Conservation (phyloP, 2,113 vertebrate species). For the Bubalus kerabau region DNA sequence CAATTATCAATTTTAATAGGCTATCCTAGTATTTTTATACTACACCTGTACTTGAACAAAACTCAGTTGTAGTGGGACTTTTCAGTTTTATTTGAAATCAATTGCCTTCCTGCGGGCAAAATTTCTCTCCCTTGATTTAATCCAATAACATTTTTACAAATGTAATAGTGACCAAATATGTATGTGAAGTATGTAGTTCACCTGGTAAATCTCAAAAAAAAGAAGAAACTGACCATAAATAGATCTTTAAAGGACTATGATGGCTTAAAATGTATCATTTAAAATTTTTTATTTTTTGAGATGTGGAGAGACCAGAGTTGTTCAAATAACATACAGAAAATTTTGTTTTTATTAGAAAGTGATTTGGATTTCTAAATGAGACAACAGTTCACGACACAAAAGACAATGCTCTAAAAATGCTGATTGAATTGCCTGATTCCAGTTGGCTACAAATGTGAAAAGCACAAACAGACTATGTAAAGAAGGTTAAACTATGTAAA, state of each 20-base stretch:
- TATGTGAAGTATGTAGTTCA: background rate
- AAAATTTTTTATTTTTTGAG: background rate
- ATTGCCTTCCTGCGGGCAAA: background rate
- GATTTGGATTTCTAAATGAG: conserved; percentile 24
- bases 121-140: conserved; percentile 23
- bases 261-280: background rate
- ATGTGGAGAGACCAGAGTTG: background rate
- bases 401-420: background rate
- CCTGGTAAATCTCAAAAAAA: background rate
- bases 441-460: background rate
- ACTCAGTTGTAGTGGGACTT: background rate
- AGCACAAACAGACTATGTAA: background rate
- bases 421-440: background rate
- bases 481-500: background rate
- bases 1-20: background rate
- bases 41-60: background rate
- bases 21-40: background rate
- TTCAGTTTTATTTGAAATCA: conserved; percentile 30
- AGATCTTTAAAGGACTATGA: conserved; percentile 13
- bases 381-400: background rate
- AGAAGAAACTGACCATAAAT: background rate
- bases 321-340: conserved; percentile 1
- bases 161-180: background rate
- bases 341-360: background rate
- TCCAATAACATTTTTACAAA: background rate